Base-by-base conservation (phyloP, 2,888 invertebrate genomes). In the Sphaeridia pumilis region DNA sequence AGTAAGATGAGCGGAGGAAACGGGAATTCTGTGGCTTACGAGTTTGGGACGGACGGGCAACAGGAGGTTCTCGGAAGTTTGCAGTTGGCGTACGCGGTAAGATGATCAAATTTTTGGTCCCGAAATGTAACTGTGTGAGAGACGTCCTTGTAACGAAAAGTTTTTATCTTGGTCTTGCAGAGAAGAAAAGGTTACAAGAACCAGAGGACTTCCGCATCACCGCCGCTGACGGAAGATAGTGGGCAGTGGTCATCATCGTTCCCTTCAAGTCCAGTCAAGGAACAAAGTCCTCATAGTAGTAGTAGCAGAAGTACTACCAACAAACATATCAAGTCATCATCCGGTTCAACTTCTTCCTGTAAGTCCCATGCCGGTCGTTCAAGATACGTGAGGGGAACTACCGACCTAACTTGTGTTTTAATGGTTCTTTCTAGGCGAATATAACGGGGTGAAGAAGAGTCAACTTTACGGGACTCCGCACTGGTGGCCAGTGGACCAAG, bases 181-280 rank as follows among this genome's bases (percentile, higher is more conserved):
- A 49, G 38, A 41, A 38, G 49, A 26, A 49, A 38, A 49, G 25
- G 38, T n/a, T 36, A 41, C 22, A 25, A 22, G 14, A 35, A 49
- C 28, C 38, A 49, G 27, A 36, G 38, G 36, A 41, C 49, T 27
- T 49, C 49, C 2, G 27, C 58, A 26, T 61, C 61, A 22, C 61
- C 61, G 42, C 58, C 61, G 12, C 43, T 61, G 24, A 61, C 61
- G 12, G 51, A 59, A 31, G 62, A 62, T 45, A 62, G 62, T 51
- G 62, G 62, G 28, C 58, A 58, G n/a, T 59, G 58, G 20, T 60
- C 58, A 17, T 56, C 57, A 22, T 62, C 62, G 3, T 57, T 58
- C 21, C 59, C 61, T 22, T 62, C 61, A 25, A 58, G 58, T 46
- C 60, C 62, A 14, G 58, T 58, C 24, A 62, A 62, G 47, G 62